Evolutionary conservation across 30 jellyfish, hydroid and myxozoan species (phyloP), one percentile per base, ranked within the genome.

Genomic region (Pseudorhiza aurosa): DNA sequence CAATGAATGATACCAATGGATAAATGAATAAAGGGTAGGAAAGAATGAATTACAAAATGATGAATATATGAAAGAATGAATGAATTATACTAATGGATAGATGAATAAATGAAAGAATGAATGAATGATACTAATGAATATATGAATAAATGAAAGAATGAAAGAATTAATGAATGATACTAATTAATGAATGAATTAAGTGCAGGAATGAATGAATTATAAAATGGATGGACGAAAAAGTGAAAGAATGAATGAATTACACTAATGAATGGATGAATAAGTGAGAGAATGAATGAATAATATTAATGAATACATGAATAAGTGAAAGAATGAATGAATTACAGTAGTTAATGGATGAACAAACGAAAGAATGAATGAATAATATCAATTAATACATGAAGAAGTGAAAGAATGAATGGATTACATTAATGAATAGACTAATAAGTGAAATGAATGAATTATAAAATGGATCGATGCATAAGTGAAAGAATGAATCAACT

Each of bases 1-100:
- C 50, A 12, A 4, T 39, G 50, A 39, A 4, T 12, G 7, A 12
- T 5, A 39, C 50, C 50, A 12, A 7, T 5, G 50, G 50, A 39
- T 5, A 12, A 4, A 39, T 39, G 12, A 4, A 7, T 39, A 39
- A 39, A 39, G 50, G 50, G 7, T 39, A 4, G 40, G n/a, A n/a
- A n/a, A n/a, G 56, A 43, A 43, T 8, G n/a, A n/a, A n/a, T n/a
- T n/a, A n/a, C n/a, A n/a, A n/a, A n/a, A n/a, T 44, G n/a, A n/a
- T n/a, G n/a, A n/a, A n/a, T n/a, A n/a, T 17, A 67, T 44, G 64
- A 37, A 67, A 14, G 44, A 18, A 32, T 25, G 81, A 25, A 67
- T n/a, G n/a, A n/a, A n/a, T n/a, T n/a, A n/a, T n/a, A n/a, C n/a
- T n/a, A n/a, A 14, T 15, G 21, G 5, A n/a, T 7, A 50, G 1